Evolutionary conservation across 2,888 invertebrate genomes (phyloP), one percentile per base, ranked within the genome.

Genomic region (Phymatocera aterrima): DNA sequence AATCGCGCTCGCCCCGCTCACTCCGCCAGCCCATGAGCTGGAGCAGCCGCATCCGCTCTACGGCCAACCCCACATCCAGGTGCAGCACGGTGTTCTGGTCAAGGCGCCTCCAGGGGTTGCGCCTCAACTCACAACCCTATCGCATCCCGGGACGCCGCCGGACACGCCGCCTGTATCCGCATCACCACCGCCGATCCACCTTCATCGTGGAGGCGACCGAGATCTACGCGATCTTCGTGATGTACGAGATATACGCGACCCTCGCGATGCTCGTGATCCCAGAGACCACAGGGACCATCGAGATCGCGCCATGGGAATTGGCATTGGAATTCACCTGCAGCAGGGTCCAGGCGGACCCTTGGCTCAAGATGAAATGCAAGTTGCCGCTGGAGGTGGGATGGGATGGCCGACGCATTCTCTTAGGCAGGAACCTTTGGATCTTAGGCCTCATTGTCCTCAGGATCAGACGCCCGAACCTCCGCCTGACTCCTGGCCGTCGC

Each of bases 101-200:
- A 90, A 90, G 82, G 88, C 90, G 4, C 90, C 90, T 2, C 90
- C 90, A 2, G 88, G 89, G 5, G 83, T 87, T 3, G 84, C 88
- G 2, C 85, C 89, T 0, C 89, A 89, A 34, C 82, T 88, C 51
- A 89, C 90, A 54, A 90, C 86, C 48, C 86, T 87, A 3, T 88
- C 87, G 78, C 91, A 95, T 84, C 96, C 97, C 43, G 95, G 96
- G 61, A 96, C 97, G 34, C 96, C 97, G 6, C 97, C 97, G 4
- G 96, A 97, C 88, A 97, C 97, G 12, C 97, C 97, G 15, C 95
- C 95, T 0, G 93, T 93, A 5, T 72, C 48, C 6, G 70, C 70
- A 18, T 72, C 70, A 12, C 70, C 70, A 3, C 75, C 75, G 54
- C 54, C 57, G 24, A 79, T 87, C 78, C 88, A 88, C 34, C 78